Percentiles rank a stretch among this genome's conserved stretches.
Evolutionary conservation across 2,797 vertebrate species (phyloP).

Genomic region (Hoplostethus atlanticus): DNA sequence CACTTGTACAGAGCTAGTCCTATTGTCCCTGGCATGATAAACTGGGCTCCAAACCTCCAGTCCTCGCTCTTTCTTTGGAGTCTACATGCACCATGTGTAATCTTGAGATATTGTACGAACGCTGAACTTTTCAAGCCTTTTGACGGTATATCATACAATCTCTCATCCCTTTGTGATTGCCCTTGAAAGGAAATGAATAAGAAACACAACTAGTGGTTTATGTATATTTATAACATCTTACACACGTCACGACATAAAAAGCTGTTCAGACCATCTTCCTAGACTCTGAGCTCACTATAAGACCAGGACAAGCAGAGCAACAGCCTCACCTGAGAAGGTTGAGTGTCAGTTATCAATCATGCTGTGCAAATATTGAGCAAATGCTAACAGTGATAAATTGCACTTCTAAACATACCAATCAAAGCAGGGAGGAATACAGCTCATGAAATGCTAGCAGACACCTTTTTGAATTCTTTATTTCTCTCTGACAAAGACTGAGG

Average conservation of each 20-base stretch:
- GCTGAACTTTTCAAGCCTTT: conserved; percentile 27
- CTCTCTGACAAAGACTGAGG: background rate
- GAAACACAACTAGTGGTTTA: background rate
- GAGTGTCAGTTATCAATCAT: conserved; percentile 75
- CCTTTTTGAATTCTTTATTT: conserved; percentile 17
- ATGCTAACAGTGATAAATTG: conserved; percentile 56
- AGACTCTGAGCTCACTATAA: background rate
- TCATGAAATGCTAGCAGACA: conserved; percentile 14
- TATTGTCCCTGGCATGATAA: conserved; percentile 71
- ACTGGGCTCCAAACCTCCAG: conserved; percentile 64
- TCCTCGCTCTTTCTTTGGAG: conserved; percentile 51
- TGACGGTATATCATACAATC: conserved; percentile 3
- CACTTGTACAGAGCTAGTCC: conserved; percentile 71
- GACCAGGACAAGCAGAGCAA: background rate
- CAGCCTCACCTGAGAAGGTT: conserved; percentile 36
- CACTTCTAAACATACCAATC: conserved; percentile 49
- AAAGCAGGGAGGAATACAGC: conserved; percentile 43
- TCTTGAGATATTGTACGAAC: conserved; percentile 39
- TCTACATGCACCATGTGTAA: conserved; percentile 29
- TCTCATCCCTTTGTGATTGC: conserved; percentile 25
- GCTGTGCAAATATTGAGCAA: conserved; percentile 53
- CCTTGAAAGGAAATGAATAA: conserved; percentile 16
- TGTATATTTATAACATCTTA: conserved; percentile 5
- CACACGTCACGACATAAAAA: conserved; percentile 2
- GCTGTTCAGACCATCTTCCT: background rate